Conservation (phyloP, 2,888 invertebrate species). For the Eupithecia abbreviata region DNA sequence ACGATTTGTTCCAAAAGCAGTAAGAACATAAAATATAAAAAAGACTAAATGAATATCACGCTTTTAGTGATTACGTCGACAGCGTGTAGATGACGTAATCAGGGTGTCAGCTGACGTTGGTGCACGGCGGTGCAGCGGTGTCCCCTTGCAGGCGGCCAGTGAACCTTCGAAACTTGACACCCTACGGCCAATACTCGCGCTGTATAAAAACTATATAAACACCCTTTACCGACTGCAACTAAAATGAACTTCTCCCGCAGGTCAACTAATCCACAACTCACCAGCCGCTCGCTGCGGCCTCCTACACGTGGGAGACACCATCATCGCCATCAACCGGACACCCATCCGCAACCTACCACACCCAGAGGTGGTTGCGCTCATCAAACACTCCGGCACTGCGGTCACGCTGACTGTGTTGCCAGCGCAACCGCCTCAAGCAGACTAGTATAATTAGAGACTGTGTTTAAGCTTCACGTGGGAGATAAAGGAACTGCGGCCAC, state of each 20-base stretch:
- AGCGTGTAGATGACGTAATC: too few species aligned
- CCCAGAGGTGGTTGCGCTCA: conserved; percentile 98
- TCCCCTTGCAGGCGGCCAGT: too few species aligned
- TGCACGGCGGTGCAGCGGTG: too few species aligned
- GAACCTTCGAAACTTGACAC: too few species aligned
- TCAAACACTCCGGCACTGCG: conserved; percentile 96
- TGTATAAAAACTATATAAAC: too few species aligned
- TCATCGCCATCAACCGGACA: conserved; percentile 96
- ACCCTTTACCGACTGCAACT: not conserved
- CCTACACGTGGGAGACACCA: conserved; percentile 96
- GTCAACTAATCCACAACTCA: conserved; percentile 96
- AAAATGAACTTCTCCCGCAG: conserved; percentile 71
- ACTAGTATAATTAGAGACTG: conserved; percentile 76
- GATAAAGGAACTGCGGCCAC: conserved; percentile 91
- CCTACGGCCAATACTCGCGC: too few species aligned
- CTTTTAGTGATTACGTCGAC: too few species aligned
- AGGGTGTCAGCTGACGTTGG: too few species aligned
- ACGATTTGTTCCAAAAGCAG: too few species aligned
- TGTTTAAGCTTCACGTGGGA: not conserved
- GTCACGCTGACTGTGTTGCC: conserved; percentile 91
- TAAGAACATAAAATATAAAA: too few species aligned
- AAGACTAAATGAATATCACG: too few species aligned
- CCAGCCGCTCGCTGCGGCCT: conserved; percentile 97
- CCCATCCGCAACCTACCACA: conserved; percentile 96
- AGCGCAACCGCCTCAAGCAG: conserved; percentile 6